Evolutionary conservation across 2,888 invertebrate genomes (phyloP).

Genomic region (Drosophila setosimentum): DNA sequence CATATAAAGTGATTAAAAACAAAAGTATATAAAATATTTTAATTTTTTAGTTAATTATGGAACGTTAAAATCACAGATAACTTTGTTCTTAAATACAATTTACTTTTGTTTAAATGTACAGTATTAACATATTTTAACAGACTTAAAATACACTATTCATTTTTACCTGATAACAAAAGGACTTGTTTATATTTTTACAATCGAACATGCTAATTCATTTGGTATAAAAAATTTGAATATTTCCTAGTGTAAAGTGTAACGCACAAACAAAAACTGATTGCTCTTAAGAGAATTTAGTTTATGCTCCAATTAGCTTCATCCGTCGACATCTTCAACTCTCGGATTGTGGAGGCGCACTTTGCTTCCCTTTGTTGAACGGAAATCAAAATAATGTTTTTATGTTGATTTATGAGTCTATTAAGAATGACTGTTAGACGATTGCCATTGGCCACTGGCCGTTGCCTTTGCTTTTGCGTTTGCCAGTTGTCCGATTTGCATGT

Average conservation of each 20-base stretch:
- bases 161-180: background rate
- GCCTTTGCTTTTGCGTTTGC: constrained; percentile 7
- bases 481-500: constrained; percentile 71
- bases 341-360: constrained; percentile 16
- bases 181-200: background rate
- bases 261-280: constrained; percentile 26
- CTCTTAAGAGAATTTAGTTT: constrained; percentile 51
- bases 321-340: constrained; percentile 49
- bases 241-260: background rate
- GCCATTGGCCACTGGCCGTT: constrained; percentile 19
- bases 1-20: background rate
- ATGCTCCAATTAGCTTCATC: constrained; percentile 78
- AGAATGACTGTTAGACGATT: constrained; percentile 55
- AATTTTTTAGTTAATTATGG: background rate
- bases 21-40: background rate
- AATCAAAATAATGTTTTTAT: constrained; percentile 80
- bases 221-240: background rate
- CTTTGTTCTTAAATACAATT: background rate
- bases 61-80: background rate
- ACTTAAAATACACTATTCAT: background rate
- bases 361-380: constrained; percentile 74
- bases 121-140: background rate
- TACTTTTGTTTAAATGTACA: background rate
- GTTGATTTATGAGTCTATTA: constrained; percentile 81
- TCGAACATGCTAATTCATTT: background rate